Base-by-base conservation (phyloP, 2,797 vertebrate genomes). In the Microhierax caerulescens region DNA sequence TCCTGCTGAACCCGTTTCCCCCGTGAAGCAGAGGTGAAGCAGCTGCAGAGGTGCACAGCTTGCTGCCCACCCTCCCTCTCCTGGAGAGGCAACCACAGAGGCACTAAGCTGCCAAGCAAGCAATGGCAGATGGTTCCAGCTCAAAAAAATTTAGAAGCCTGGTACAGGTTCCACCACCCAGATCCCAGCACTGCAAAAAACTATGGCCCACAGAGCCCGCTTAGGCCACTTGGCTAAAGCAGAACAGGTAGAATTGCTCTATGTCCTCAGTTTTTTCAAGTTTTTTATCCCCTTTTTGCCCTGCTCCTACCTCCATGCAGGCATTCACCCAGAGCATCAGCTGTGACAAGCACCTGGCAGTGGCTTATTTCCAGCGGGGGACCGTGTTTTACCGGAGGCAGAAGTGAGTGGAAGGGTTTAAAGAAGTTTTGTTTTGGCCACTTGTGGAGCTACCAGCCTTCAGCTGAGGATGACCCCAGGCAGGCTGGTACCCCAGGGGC, bases 351-450 rank as follows among this genome's bases (percentile, higher is more conserved):
- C 99, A 99, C 94, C 92, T 99, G 98, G 99, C 99, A 0, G 98
- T 99, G 14, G 99, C 99, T 73, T 99, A 99, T 97, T 99, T 99
- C 98, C 99, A 99, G 88, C 98, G 99, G 68, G 99, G 99, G 74
- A 98, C 98, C 10, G 98, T 99, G 16, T 99, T 98, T 91, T 98
- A 98, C 97, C 98, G 12, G 95, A 99, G 97, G 87, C 95, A 99
- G 91, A 99, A 98, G 99, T 98, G 98, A 98, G 99, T 96, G 72
- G 7, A 68, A 2, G 4, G 30, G 12, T 54, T 95, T 60, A 21
- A 15, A 3, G 9, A 15, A 3, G 9, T 36, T 47, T 30, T 7
- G 2, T 27, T 61, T 85, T 41, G 47, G 24, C 77, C 1, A 0
- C 59, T 67, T 22, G 27, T 1, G 8, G 69, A 69, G 67, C 78